Evolutionary conservation across 2,797 vertebrate species (phyloP), one percentile per base, ranked within the genome.

Genomic region (Phaenicophaeus curvirostris): DNA sequence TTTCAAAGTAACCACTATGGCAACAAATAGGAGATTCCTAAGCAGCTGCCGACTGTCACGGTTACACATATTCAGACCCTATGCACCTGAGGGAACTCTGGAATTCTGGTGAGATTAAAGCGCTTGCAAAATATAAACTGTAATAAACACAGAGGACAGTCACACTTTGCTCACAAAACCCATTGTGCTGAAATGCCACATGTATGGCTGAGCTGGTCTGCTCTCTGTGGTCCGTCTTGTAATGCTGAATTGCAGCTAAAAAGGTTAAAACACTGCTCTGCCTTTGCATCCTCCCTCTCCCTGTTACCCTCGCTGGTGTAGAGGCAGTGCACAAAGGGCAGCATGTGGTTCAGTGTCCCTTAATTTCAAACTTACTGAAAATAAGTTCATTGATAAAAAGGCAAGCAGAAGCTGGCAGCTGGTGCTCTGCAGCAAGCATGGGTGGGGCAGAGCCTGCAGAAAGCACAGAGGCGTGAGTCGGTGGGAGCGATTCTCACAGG

Each of bases 371-470:
- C 46, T 19, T 27, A 3, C 87, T 90, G 71, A 79, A 90, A 95
- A 86, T 67, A 90, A 88, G 55, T 25, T 85, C 91, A 93, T 68
- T 92, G 94, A 94, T 69, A 71, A 89, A 21, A 39, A 88, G 87
- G 72, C 84, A 72, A 41, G 85, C 71, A 57, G 83, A 17, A 86
- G 67, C 85, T 44, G 35, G 76, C 71, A 76, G 82, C 82, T 35
- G 58, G 41, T 0, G 12, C 5, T 16, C 85, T 37, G 87, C 85
- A 91, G 69, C 3, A 5, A 41, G 74, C 67, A 4, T 0, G 66
- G 82, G 82, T 24, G 79, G 10, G 18, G 79, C 80, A 57, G 69
- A 61, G 91, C 72, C 62, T 19, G 71, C 4, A 11, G 79, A 25
- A 66, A 76, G 73, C 0, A 3, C 9, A 9, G 76, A n/a, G 68